A percentile compares a stretch with the other conserved stretches of the same genome.
These are phyloP conservation scores for Zophobas morio DNA, from an alignment of 1,140 invertebrate species.

Conservation along the genomic window DNA sequence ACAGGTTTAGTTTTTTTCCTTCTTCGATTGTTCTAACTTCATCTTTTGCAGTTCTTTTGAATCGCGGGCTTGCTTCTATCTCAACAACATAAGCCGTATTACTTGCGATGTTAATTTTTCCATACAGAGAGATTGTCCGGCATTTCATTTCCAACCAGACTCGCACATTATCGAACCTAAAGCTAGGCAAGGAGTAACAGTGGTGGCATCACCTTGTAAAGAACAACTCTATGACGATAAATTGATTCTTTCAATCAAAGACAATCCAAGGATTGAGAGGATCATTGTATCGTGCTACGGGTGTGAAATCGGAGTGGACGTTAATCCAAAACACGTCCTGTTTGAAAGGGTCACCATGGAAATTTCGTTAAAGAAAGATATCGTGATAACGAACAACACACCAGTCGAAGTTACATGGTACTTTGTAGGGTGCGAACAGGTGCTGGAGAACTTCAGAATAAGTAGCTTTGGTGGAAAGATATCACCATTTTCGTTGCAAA, in stretches of 20 bases:
- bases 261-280: constrained; percentile 61
- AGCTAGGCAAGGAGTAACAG: constrained; percentile 41
- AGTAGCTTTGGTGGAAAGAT: constrained; percentile 46
- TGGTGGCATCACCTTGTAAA: constrained; percentile 51
- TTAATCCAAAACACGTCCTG: constrained; percentile 54
- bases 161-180: constrained; percentile 48
- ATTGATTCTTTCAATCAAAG: constrained; percentile 56
- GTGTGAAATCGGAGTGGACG: constrained; percentile 54
- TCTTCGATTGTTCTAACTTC: not conserved
- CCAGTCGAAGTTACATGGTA: constrained; percentile 46
- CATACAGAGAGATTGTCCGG: constrained; percentile 12
- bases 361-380: constrained; percentile 46
- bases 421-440: constrained; percentile 39
- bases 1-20: constrained; percentile 15
- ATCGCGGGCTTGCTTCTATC: not conserved
- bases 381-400: constrained; percentile 57
- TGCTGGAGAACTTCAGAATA: constrained; percentile 56
- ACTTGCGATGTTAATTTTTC: constrained; percentile 3
- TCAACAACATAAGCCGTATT: constrained; percentile 4
- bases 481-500: constrained; percentile 17
- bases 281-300: constrained; percentile 49
- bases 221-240: constrained; percentile 47
- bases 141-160: constrained; percentile 44
- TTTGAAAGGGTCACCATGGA: constrained; percentile 60
- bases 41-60: constrained; percentile 10